Evolutionary conservation across 92 coral and sea anemone genomes (phyloP), one percentile per base, ranked within the genome.

Genomic region (Zoanthus sansibaricus): DNA sequence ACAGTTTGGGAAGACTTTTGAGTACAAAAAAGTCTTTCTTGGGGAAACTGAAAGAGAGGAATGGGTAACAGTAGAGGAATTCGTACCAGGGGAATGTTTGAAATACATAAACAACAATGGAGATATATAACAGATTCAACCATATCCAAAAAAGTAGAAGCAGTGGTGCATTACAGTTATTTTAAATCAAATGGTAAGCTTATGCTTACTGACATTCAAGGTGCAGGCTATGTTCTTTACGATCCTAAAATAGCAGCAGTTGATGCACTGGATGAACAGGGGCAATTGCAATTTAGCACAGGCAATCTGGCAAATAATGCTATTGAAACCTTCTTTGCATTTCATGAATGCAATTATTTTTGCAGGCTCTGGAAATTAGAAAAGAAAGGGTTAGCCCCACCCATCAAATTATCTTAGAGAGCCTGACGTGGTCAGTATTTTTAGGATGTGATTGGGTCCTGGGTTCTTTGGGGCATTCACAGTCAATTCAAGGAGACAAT

Each of bases 1-100:
- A 45, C 76, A 69, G 73, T 91, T 47, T 67, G 94, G 93, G 72
- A 71, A 91, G 77, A 82, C 93, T 3, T 82, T 91, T 47, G 77
- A 33, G 54, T 91, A 75, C 73, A 87, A 83, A 54, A 87, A 71
- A 71, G 54, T 84, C n/a, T 87, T 87, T 70, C 59, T 84, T 68
- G 88, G 82, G 7, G 61, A 85, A 44, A 78, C 82, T 17, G 55
- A 76, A 30, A 67, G n/a, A 7, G 83, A n/a, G 44, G 82, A 75
- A 13, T 73, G 68, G 55, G 82, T 85, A 1, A 58, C 70, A 37
- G 58, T 85, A 18, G 88, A 85, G 52, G 82, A 75, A 49, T 85
- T 85, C 42, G 68, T 85, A 2, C 46, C 21, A 58, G 82, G 88
- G 14, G 88, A 74, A 5, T 85, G 30, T 75, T 61, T 75, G 4